Base-by-base conservation (phyloP, 1,140 invertebrate species). In the Leptonema lineaticorne region DNA sequence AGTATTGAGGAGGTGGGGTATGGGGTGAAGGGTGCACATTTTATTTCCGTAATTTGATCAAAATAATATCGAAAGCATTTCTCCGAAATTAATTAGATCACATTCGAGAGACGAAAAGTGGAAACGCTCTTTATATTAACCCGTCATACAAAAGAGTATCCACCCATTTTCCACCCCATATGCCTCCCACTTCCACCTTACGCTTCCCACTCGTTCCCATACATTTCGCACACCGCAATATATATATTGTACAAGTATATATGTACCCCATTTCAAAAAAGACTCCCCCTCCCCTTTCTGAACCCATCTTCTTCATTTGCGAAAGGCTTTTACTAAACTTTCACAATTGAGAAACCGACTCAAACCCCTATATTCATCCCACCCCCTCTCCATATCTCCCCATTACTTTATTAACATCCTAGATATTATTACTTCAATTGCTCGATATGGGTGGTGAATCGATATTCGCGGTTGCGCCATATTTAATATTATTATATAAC, bases 1-100 rank as follows among this genome's bases (percentile, higher is more conserved):
- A n/a, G n/a, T n/a, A n/a, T n/a, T n/a, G 59, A 58, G 16, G 26
- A 24, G 11, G 18, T 53, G 22, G n/a, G 18, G 28, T 28, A 24
- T 20, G 37, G 26, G 30, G 20, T 11, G 46, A 41, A 50, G 26
- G 59, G 57, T 59, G 26, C 26, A 41, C 69, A 60, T 72, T 72
- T 72, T 69, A 72, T 72, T 67, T 69, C 63, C 59, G 58, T 69
- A 72, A 72, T 72, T 72, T 69, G 70, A 72, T 72, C 63, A 72
- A 69, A 69, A 72, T 72, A 67, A 72, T 72, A 72, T 72, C 64
- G 70, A 67, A 69, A 72, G 64, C 70, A 67, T 69, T 72, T 69
- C 70, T 69, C 48, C 27, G 48, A 63, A 72, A 69, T 67, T 72
- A 72, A 72, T 72, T 68, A 69, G 58, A 69, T 67, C 64, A 67